These are phyloP conservation scores for Octonoba sinensis DNA, from an alignment of 2,888 invertebrate species.

Conservation along the genomic window DNA sequence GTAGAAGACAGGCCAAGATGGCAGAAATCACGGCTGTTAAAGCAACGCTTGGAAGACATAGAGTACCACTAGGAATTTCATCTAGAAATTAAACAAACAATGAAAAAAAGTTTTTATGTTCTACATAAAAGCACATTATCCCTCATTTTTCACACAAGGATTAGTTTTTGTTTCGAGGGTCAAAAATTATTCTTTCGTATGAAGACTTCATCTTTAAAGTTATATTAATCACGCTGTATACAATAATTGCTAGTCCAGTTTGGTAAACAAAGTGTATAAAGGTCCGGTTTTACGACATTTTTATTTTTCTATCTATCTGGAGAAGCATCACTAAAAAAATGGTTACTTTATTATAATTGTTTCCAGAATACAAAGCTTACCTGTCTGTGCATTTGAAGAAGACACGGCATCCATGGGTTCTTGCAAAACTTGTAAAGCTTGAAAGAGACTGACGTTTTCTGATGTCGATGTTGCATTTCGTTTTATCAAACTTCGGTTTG, in stretches of 20 bases:
- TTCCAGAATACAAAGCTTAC: constrained; percentile 10
- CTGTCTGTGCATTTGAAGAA: constrained; percentile 34
- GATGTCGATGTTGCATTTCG: constrained; percentile 75
- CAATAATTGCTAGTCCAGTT: no score
- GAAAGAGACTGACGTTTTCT: constrained; percentile 91
- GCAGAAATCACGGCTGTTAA: constrained; percentile 47
- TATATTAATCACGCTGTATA: no score
- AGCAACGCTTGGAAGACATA: constrained; percentile 48
- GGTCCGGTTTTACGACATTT: no score
- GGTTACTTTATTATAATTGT: no score
- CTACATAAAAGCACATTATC: no score
- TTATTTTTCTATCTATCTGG: no score
- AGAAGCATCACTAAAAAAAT: no score
- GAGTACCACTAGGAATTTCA: constrained; percentile 33
- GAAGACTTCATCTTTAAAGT: no score
- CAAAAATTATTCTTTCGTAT: not conserved
- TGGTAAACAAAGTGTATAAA: no score
- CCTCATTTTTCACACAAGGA: no score
- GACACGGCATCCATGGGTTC: constrained; percentile 53
- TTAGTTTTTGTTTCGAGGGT: no score
- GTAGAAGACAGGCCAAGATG: constrained; percentile 42
- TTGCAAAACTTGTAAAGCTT: constrained; percentile 81
- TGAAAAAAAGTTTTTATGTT: not conserved
- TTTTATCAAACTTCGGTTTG: constrained; percentile 67
- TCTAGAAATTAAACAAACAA: constrained; percentile 22